A percentile compares a stretch with the other conserved stretches of the same genome.
Evolutionary conservation across 2,113 vertebrate species (phyloP).

Genomic region (Rhinopithecus roxellana): DNA sequence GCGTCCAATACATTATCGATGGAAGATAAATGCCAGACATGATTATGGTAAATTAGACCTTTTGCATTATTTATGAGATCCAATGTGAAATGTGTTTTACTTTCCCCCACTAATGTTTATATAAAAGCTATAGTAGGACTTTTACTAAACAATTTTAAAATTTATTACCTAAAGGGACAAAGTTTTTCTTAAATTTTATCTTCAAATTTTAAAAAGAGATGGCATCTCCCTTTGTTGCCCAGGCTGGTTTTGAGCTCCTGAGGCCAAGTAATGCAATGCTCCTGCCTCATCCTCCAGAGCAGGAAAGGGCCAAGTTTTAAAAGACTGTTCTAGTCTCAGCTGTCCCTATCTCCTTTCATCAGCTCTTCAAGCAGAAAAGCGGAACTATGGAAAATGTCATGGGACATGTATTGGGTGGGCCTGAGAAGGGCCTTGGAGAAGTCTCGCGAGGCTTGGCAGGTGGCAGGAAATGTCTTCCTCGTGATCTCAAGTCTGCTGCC

Average conservation of each 20-base stretch:
- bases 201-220: too few relatives aligned
- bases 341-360: neutral
- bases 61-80: constrained; percentile 75
- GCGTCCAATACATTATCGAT: constrained; percentile 40
- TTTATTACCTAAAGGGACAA: neutral
- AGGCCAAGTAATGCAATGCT: too few relatives aligned
- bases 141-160: constrained; percentile 66
- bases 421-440: neutral
- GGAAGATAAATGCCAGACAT: constrained; percentile 53
- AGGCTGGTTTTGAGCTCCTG: too few relatives aligned
- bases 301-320: neutral
- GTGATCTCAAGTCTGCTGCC: neutral
- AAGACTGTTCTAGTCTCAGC: neutral
- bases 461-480: neutral
- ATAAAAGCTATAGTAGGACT: constrained; percentile 9
- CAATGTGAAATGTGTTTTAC: neutral
- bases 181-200: too few relatives aligned
- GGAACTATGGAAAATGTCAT: neutral
- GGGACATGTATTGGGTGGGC: neutral
- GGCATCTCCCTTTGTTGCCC: too few relatives aligned
- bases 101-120: constrained; percentile 26
- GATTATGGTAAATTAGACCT: constrained; percentile 77
- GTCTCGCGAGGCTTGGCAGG: neutral
- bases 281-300: too few relatives aligned
- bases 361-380: neutral